Evolutionary conservation across 2,888 invertebrate species (phyloP).

Genomic region (Agrochola litura): DNA sequence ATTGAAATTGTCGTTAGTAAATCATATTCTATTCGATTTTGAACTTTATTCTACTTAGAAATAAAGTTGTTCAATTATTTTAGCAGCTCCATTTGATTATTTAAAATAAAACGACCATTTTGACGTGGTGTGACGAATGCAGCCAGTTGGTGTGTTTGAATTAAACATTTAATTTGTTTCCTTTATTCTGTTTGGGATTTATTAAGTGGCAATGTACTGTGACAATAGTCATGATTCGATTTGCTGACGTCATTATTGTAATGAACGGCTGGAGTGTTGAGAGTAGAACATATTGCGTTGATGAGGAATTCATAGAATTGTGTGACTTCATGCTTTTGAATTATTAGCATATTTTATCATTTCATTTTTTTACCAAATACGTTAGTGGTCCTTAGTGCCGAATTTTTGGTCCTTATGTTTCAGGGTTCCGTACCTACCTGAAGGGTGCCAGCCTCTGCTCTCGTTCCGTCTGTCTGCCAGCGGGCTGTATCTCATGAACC

Average conservation of each 20-base stretch:
- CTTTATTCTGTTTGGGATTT: constrained; percentile 81
- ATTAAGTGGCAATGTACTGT: constrained; percentile 75
- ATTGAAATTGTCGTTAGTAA: constrained; percentile 6
- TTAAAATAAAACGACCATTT: constrained; percentile 62
- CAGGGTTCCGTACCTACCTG: no score
- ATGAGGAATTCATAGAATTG: constrained; percentile 53
- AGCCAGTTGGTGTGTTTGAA: constrained; percentile 86
- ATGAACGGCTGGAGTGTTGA: constrained; percentile 63
- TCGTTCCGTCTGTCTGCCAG: no score
- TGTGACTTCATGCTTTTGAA: constrained; percentile 12
- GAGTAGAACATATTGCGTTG: constrained; percentile 43
- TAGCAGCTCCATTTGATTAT: constrained; percentile 11
- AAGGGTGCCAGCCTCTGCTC: no score
- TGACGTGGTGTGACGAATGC: constrained; percentile 80
- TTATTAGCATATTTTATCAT: constrained; percentile 29
- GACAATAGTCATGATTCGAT: constrained; percentile 79
- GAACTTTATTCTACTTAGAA: accelerated
- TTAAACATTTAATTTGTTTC: constrained; percentile 89
- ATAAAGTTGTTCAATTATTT: constrained; percentile 15
- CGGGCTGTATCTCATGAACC: no score
- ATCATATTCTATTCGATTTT: constrained; percentile 16
- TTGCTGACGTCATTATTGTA: constrained; percentile 83
- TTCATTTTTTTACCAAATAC: background rate
- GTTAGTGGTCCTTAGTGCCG: background rate
- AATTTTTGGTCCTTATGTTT: background rate